Percentiles rank a stretch among this genome's conserved stretches.
Evolutionary conservation across 2,797 vertebrate genomes (phyloP).

Genomic region (Enteromius radiatus): DNA sequence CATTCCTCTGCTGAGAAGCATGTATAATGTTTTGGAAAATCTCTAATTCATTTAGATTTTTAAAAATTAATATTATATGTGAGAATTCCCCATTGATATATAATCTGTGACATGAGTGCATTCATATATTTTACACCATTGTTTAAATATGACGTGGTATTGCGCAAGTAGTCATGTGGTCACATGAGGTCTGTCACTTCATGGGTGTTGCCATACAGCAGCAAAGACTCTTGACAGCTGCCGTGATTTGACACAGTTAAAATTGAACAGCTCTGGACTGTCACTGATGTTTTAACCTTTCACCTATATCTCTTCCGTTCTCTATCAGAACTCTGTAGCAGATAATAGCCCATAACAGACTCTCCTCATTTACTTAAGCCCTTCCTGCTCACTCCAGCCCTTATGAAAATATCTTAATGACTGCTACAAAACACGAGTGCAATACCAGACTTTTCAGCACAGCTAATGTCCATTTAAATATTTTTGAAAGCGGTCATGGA

Average conservation of each 20-base stretch:
- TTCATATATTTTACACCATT: not conserved
- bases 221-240: slow-evolving; percentile 30
- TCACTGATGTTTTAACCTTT: slow-evolving; percentile 44
- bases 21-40: not conserved
- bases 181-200: slow-evolving; percentile 31
- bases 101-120: not conserved
- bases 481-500: not conserved
- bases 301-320: slow-evolving; percentile 37
- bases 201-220: slow-evolving; percentile 30
- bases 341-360: slow-evolving; percentile 32
- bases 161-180: not conserved
- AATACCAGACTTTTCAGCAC: not conserved
- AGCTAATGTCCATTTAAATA: slow-evolving; percentile 9
- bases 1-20: slow-evolving; percentile 23
- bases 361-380: slow-evolving; percentile 32
- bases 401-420: slow-evolving; percentile 25
- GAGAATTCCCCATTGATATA: not conserved
- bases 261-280: slow-evolving; percentile 44
- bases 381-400: slow-evolving; percentile 18
- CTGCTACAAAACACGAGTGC: slow-evolving; percentile 12
- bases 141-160: not conserved
- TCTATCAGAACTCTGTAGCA: slow-evolving; percentile 43
- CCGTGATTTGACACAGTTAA: slow-evolving; percentile 12
- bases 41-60: not conserved
- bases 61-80: not conserved